Base-by-base conservation (phyloP, 2,113 vertebrate genomes). In the Dasypus novemcinctus region DNA sequence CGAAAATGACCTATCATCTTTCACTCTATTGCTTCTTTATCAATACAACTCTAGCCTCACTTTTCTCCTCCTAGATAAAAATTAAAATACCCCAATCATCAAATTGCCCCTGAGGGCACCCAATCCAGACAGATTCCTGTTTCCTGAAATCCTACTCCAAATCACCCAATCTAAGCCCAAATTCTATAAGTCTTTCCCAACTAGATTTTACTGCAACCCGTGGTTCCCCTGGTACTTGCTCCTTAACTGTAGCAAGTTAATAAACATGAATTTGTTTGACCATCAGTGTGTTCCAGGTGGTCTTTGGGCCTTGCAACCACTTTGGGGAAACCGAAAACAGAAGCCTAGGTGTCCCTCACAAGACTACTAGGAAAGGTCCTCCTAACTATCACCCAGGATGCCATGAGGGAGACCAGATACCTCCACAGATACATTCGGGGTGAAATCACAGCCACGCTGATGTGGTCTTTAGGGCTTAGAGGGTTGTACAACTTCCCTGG, bases 361-460 rank as follows among this genome's bases (percentile, higher is more conserved):
- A 20, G 71, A 41, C 27, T 49, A 69, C 36, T 57, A 38, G n/a
- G 17, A n/a, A 29, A 31, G 17, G 25, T 25, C 15, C 4, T 1
- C n/a, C 21, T 0, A 7, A 27, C 2, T 6, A 68, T 43, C 29
- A 27, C 3, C 31, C 15, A 59, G 7, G 31, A 69, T 59, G 29
- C 20, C 15, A 11, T 6, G 49, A 59, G 36, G 49, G 72, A 43
- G 31, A 38, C 29, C 43, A 46, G 21, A 3, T 21, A 31, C 12
- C 5, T 57, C 54, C n/a, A 43, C 33, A n/a, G 21, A 1, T 21
- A 31, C 13, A 6, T 57, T 68, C 46, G 68, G 27, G 7, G 61
- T 2, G 12, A 85, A 4, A 0, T 1, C 49, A n/a, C 20, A 18
- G 36, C 29, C 36, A 52, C 9, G 38, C 12, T 0, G 7, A 78